Percentiles rank a stretch among this genome's conserved stretches.
phyloP scores from a whole-genome alignment of 2,797 vertebrate species.

The Caiman crocodilus region DNA sequence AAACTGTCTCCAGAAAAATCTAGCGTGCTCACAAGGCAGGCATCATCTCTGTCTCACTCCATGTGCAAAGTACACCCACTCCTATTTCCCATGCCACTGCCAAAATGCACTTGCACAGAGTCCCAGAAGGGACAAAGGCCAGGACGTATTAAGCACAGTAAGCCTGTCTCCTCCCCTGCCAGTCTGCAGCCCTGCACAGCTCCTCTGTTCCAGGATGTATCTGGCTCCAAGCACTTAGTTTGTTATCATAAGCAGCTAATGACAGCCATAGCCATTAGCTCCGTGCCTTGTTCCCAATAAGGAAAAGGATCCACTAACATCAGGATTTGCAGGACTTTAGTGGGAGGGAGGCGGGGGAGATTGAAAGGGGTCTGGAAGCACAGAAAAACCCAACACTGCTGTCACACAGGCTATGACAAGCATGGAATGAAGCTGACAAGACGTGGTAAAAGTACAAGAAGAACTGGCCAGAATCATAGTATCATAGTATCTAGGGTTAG shows the following conservation, averaged over 20 bases:
- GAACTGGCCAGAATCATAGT: background rate
- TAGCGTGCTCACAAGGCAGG: background rate
- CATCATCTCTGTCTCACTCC: background rate
- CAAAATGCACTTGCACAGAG: background rate
- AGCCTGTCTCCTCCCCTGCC: background rate
- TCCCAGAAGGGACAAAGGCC: background rate
- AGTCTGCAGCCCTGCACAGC: background rate
- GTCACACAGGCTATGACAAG: fast-evolving
- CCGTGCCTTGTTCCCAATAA: no score
- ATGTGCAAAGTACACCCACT: background rate
- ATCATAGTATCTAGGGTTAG: no score
- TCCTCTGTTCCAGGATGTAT: background rate
- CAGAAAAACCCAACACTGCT: fast-evolving
- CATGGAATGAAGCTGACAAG: background rate
- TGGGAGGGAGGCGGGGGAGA: no score
- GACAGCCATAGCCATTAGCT: background rate
- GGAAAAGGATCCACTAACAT: background rate
- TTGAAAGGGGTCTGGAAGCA: background rate
- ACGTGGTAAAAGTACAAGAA: background rate
- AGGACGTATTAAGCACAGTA: background rate
- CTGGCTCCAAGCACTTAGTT: background rate
- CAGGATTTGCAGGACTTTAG: background rate
- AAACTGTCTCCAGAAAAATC: background rate
- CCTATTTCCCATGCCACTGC: fast-evolving
- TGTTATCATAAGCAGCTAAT: background rate